A percentile compares a stretch with the other conserved stretches of the same genome.
Evolutionary conservation across 2,797 vertebrate species (phyloP).

Genomic region (Arrhamphus sclerolepis): DNA sequence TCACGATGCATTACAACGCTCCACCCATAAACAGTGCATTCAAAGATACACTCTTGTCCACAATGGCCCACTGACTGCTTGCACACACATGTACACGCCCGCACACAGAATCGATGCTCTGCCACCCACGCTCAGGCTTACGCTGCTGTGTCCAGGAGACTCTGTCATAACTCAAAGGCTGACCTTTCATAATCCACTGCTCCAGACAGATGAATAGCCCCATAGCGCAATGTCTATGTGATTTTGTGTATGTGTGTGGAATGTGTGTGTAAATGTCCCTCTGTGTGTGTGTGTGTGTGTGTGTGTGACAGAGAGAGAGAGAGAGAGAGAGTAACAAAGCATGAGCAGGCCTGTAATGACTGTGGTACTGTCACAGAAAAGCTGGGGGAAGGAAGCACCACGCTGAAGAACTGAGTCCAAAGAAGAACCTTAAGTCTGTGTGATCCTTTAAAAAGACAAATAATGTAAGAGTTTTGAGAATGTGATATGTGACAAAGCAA

Average conservation of each 20-base stretch:
- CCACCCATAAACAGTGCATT: slow-evolving; percentile 1
- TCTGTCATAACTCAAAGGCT: slow-evolving; percentile 78
- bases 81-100: slow-evolving; percentile 11
- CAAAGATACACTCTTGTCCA: slow-evolving; percentile 25
- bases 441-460: no score
- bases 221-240: slow-evolving; percentile 48
- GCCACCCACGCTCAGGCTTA: slow-evolving; percentile 68
- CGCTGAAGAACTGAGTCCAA: slow-evolving; percentile 30
- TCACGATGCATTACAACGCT: slow-evolving; percentile 35
- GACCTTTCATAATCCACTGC: slow-evolving; percentile 78
- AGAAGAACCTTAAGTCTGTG: slow-evolving; percentile 47
- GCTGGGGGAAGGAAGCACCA: slow-evolving; percentile 32
- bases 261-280: slow-evolving; percentile 5
- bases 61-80: slow-evolving; percentile 28
- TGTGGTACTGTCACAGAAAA: slow-evolving; percentile 35
- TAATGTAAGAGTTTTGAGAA: no score
- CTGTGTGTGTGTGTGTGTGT: slow-evolving; percentile 8
- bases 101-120: slow-evolving; percentile 42
- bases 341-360: slow-evolving; percentile 51
- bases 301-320: no score
- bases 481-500: slow-evolving; percentile 31
- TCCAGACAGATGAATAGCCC: slow-evolving; percentile 77
- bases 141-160: slow-evolving; percentile 74
- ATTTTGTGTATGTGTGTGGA: slow-evolving; percentile 19
- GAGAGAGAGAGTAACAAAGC: slow-evolving; percentile 5